Evolutionary conservation across 2,113 vertebrate species (phyloP).

Genomic region (Emydocephalus ijimae): DNA sequence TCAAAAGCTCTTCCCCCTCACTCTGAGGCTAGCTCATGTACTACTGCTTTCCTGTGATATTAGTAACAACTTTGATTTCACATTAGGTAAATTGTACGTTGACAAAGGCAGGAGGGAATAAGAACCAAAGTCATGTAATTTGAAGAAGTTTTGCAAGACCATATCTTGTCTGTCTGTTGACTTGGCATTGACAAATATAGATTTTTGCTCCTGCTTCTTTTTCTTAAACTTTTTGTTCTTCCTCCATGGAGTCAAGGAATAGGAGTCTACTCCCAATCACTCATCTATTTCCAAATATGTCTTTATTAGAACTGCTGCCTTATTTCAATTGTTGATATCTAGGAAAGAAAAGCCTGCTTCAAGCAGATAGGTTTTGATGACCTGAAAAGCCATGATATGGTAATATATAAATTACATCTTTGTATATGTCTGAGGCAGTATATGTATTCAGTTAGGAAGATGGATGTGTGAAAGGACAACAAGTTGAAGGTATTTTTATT

Average conservation of each 20-base stretch:
- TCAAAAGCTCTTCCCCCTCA: neutral
- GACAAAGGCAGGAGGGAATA: neutral
- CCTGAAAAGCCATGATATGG: neutral
- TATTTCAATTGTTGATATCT: neutral
- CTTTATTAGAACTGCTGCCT: neutral
- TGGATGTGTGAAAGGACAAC: neutral
- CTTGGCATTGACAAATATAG: neutral
- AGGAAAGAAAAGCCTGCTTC: neutral
- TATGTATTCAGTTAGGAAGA: neutral
- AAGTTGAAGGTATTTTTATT: neutral
- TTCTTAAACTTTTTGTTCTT: neutral
- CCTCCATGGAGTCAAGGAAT: neutral
- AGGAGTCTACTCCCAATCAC: too few species aligned
- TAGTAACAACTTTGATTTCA: rapidly evolving
- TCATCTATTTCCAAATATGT: neutral
- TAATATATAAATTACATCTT: neutral
- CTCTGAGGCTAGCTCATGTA: rapidly evolving
- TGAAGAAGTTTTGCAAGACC: neutral
- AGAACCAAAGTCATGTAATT: neutral
- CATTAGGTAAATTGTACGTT: conserved; percentile 33
- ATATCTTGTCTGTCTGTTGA: neutral
- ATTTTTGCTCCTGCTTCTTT: neutral
- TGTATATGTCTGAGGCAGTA: neutral
- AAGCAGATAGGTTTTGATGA: neutral
- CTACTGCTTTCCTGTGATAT: rapidly evolving